Evolutionary conservation across 2,797 vertebrate species (phyloP), one percentile per base, ranked within the genome.

Genomic region (Falco concolor): DNA sequence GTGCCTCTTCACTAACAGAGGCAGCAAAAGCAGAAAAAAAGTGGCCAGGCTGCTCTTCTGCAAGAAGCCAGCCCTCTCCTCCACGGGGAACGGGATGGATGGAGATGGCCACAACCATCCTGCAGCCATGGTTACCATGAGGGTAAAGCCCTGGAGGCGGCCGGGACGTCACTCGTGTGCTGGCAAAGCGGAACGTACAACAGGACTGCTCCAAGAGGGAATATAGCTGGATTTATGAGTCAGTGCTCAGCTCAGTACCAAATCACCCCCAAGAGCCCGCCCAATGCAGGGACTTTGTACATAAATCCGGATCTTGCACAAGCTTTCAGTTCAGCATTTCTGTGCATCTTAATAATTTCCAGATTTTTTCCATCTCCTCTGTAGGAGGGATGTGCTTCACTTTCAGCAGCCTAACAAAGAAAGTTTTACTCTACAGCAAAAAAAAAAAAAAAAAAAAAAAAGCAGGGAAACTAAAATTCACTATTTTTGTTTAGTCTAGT

Each of bases 401-500:
- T 44, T 75, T 56, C 84, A 84, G 91, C 74, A 81, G 83, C 63
- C 69, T 30, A 68, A 94, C 95, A 97, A 94, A 95, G 79, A 77
- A 57, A 88, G 94, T 57, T 76, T 86, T 88, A 95, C 10, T 89
- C 56, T 42, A 59, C 84, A 61, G 57, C 42, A 44, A 44, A 3
- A 32, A 36, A 67, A 22, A 54, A 64, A 69, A 11, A 9, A 25
- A 40, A 12, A 69, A 54, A 65, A 67, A 78, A 27, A 59, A 45
- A 1, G 42, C 52, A 89, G 18, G 54, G 67, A 87, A 93, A 85
- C 47, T 38, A 73, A 90, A 91, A 87, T 63, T 87, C 81, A 75
- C 85, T 92, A 59, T 92, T 96, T 96, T 95, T 95, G 93, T 97
- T 96, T 95, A 95, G 93, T 95, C 92, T 97, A 56, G 74, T 84